Percentiles rank a stretch among this genome's conserved stretches.
phyloP scores from a whole-genome alignment of 2,113 vertebrate genomes.

The Mobula hypostoma region DNA sequence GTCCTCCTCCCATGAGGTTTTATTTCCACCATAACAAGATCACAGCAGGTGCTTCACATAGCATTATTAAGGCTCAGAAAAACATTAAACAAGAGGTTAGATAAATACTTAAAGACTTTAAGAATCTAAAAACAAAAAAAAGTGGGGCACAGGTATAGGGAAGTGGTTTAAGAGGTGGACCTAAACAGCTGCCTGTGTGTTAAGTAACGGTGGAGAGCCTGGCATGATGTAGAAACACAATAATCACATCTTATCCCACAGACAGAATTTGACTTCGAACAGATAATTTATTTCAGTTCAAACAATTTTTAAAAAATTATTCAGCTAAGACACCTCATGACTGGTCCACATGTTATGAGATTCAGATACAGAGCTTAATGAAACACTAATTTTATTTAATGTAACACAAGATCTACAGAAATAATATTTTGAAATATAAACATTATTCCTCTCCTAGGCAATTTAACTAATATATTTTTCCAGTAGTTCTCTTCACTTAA shows the following conservation, averaged over 20 bases:
- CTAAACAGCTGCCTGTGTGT: too few species aligned
- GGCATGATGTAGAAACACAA: too few species aligned
- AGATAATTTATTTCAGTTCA: slow-evolving; percentile 7
- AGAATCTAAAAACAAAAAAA: too few species aligned
- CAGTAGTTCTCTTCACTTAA: neutral
- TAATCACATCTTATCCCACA: neutral
- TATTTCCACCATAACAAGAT: too few species aligned
- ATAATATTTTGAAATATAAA: neutral
- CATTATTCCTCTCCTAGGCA: neutral
- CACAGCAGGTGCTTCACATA: too few species aligned
- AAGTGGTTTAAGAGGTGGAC: too few species aligned
- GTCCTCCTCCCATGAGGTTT: neutral
- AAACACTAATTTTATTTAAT: slow-evolving; percentile 11
- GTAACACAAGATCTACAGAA: neutral
- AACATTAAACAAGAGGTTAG: too few species aligned
- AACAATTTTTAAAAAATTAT: neutral
- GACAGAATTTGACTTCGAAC: neutral
- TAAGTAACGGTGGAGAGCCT: too few species aligned
- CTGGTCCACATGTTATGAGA: too few species aligned
- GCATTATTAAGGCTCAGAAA: too few species aligned
- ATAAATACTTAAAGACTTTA: too few species aligned
- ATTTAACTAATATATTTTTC: neutral
- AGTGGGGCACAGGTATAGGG: too few species aligned
- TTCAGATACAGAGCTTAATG: neutral
- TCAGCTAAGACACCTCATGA: neutral